These are phyloP conservation scores for Eulithis prunata DNA, from an alignment of 2,888 invertebrate species.

Conservation along the genomic window DNA sequence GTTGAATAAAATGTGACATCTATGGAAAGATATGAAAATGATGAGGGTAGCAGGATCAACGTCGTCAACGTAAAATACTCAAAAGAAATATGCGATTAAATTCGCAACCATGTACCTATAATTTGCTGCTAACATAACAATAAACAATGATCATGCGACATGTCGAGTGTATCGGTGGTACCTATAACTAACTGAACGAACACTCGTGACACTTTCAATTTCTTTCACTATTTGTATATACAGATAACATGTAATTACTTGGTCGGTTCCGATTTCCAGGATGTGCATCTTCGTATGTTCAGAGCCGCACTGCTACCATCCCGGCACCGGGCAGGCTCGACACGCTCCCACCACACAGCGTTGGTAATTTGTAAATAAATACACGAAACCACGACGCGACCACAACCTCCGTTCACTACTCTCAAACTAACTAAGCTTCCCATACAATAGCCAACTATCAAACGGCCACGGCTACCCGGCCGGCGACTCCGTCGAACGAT, in stretches of 20 bases:
- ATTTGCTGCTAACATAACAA: background rate
- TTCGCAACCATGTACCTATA: background rate
- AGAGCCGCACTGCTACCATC: constrained; percentile 60
- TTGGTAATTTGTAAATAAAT: constrained; percentile 30
- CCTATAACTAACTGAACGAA: constrained; percentile 26
- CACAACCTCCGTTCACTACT: constrained; percentile 63
- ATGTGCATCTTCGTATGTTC: constrained; percentile 74
- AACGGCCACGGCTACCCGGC: constrained; percentile 45
- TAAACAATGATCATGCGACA: constrained; percentile 18
- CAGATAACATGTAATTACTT: constrained; percentile 66
- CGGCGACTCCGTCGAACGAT: constrained; percentile 55
- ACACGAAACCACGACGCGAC: constrained; percentile 54
- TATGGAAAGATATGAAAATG: too few species aligned
- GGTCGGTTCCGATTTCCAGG: constrained; percentile 80
- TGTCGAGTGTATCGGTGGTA: constrained; percentile 25
- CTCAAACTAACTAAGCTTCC: constrained; percentile 69
- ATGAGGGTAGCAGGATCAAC: too few species aligned
- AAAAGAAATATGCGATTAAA: background rate
- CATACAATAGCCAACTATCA: constrained; percentile 35
- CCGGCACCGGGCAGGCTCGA: constrained; percentile 48
- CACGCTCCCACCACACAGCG: constrained; percentile 44
- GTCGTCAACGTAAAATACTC: background rate
- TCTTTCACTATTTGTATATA: constrained; percentile 51
- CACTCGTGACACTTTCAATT: constrained; percentile 50
- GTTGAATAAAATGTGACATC: too few species aligned